phyloP scores from a whole-genome alignment of 2,797 vertebrate species.

The Urocyon cinereoargenteus region DNA sequence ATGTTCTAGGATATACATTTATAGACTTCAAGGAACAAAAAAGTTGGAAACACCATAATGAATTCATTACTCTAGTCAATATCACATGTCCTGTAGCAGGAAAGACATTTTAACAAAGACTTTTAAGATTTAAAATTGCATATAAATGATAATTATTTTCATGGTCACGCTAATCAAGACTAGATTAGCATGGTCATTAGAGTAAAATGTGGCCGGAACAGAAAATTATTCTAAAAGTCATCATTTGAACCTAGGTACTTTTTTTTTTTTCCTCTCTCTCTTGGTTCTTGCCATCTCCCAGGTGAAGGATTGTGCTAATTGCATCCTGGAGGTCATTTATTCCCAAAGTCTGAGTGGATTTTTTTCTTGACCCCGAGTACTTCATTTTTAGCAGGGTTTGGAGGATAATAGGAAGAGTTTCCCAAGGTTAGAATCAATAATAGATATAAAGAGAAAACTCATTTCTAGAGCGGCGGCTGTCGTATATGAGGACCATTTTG shows the following conservation, averaged over 20 bases:
- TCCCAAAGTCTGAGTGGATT: constrained; percentile 5
- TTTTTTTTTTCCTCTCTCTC: neutral
- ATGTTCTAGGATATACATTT: constrained; percentile 55
- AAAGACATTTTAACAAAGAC: constrained; percentile 77
- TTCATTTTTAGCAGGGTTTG: constrained; percentile 51
- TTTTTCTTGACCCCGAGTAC: constrained; percentile 39
- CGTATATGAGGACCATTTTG: neutral
- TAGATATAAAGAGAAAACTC: constrained; percentile 38
- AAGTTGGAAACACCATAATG: constrained; percentile 52
- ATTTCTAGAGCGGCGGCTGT: constrained; percentile 37
- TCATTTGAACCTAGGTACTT: constrained; percentile 47
- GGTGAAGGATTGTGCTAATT: constrained; percentile 60
- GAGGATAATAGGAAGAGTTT: constrained; percentile 6
- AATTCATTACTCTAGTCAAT: constrained; percentile 78
- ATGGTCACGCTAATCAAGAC: constrained; percentile 77
- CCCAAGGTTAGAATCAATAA: constrained; percentile 62
- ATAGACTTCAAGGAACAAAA: constrained; percentile 52
- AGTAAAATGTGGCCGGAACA: constrained; percentile 73
- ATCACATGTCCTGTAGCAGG: constrained; percentile 70
- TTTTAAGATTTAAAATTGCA: constrained; percentile 83
- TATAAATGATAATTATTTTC: constrained; percentile 84
- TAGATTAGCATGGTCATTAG: constrained; percentile 78
- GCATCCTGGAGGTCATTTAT: constrained; percentile 49
- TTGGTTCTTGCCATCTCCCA: constrained; percentile 27
- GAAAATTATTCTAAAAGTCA: constrained; percentile 77